Conservation (phyloP, 2,113 vertebrate species). For the Perca schrenkii region DNA sequence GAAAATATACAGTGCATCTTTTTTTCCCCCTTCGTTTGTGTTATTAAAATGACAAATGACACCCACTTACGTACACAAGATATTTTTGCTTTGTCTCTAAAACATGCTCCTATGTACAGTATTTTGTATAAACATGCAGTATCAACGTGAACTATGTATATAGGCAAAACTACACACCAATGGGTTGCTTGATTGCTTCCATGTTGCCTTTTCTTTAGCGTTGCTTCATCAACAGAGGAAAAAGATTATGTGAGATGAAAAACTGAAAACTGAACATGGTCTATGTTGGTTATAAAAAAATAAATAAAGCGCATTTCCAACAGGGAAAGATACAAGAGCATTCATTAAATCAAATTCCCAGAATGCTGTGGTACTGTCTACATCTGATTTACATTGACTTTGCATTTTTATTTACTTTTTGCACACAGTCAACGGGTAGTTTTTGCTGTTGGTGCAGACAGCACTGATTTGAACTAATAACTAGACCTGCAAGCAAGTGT, state of each 20-base stretch:
- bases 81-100: slow-evolving; percentile 87
- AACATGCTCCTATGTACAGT: slow-evolving; percentile 92
- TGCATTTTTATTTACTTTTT: slow-evolving; percentile 44
- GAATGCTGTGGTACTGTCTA: slow-evolving; percentile 31
- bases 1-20: slow-evolving; percentile 88
- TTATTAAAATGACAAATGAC: slow-evolving; percentile 89
- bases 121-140: slow-evolving; percentile 90
- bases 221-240: slow-evolving; percentile 71
- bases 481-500: slow-evolving; percentile 7
- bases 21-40: slow-evolving; percentile 73
- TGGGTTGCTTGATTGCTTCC: slow-evolving; percentile 83
- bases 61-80: slow-evolving; percentile 86
- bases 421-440: slow-evolving; percentile 43
- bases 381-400: slow-evolving; percentile 51
- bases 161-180: slow-evolving; percentile 85
- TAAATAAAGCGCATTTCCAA: slow-evolving; percentile 76
- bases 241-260: slow-evolving; percentile 39
- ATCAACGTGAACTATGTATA: slow-evolving; percentile 86
- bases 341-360: slow-evolving; percentile 57
- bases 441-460: slow-evolving; percentile 29
- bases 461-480: slow-evolving; percentile 24
- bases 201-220: slow-evolving; percentile 82
- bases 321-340: slow-evolving; percentile 41
- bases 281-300: slow-evolving; percentile 40
- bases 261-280: slow-evolving; percentile 57